Percentiles rank a stretch among this genome's conserved stretches.
phyloP scores from a whole-genome alignment of 2,888 invertebrate genomes.

The Patella pellucida region DNA sequence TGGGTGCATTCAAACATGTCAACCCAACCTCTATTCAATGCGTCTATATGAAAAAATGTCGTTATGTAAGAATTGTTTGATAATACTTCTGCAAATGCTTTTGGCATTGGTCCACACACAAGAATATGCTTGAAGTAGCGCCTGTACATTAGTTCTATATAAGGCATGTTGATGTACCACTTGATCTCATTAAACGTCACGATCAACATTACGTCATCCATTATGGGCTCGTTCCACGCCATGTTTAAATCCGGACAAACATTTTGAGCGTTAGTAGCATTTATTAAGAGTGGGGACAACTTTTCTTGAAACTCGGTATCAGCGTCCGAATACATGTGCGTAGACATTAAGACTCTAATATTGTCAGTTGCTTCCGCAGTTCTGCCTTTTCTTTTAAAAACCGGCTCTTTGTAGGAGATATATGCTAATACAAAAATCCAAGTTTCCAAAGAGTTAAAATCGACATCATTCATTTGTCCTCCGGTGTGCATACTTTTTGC shows the following conservation, averaged over 20 bases:
- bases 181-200: slow-evolving; percentile 7
- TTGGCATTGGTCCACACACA: not conserved
- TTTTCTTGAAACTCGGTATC: not conserved
- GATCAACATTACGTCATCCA: slow-evolving; percentile 6
- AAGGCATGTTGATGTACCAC: not conserved
- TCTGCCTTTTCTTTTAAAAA: not conserved
- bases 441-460: not conserved
- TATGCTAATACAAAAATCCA: not conserved
- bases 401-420: not conserved
- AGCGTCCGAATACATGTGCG: not conserved
- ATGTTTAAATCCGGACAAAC: not conserved
- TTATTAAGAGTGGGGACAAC: not conserved
- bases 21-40: slow-evolving; percentile 16
- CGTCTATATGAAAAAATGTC: slow-evolving; percentile 15
- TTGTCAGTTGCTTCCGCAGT: not conserved
- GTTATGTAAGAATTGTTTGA: not conserved
- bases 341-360: not conserved
- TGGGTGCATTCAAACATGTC: slow-evolving; percentile 26
- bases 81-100: not conserved
- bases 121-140: not conserved
- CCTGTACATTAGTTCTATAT: slow-evolving; percentile 6
- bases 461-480: not conserved
- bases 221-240: not conserved
- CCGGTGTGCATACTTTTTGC: not conserved
- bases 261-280: not conserved